Conservation (phyloP, 2,797 vertebrate species). For the Chrysocyon brachyurus region DNA sequence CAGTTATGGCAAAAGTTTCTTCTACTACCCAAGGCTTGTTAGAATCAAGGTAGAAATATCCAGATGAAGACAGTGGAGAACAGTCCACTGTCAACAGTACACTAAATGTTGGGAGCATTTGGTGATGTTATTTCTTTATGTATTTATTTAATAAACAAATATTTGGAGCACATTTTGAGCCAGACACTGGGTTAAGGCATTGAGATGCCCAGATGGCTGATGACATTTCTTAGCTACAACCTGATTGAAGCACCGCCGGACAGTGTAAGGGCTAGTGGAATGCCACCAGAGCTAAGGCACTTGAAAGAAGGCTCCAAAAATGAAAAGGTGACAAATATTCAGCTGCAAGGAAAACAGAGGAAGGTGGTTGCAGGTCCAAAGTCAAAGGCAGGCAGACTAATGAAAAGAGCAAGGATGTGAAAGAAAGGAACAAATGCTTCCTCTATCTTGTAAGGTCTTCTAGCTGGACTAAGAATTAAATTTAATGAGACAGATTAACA, state of each 20-base stretch:
- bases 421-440: not conserved
- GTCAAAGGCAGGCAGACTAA: not conserved
- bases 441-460: not conserved
- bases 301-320: not conserved
- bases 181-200: not conserved
- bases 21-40: not conserved
- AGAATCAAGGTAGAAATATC: not conserved
- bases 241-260: not conserved
- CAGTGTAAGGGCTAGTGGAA: not conserved
- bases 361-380: not conserved
- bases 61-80: not conserved
- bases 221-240: not conserved
- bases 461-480: not conserved
- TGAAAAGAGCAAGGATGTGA: not conserved
- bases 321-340: not conserved
- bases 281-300: not conserved
- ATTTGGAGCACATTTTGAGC: not conserved
- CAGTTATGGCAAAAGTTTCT: not conserved
- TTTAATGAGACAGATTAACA: not conserved
- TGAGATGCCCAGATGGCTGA: not conserved
- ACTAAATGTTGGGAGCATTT: not conserved
- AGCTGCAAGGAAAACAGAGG: not conserved
- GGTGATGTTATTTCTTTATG: not conserved
- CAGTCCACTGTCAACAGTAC: no score
- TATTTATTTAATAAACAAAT: not conserved